Base-by-base conservation (phyloP, 2,888 invertebrate genomes). In the Drosophila dives region DNA sequence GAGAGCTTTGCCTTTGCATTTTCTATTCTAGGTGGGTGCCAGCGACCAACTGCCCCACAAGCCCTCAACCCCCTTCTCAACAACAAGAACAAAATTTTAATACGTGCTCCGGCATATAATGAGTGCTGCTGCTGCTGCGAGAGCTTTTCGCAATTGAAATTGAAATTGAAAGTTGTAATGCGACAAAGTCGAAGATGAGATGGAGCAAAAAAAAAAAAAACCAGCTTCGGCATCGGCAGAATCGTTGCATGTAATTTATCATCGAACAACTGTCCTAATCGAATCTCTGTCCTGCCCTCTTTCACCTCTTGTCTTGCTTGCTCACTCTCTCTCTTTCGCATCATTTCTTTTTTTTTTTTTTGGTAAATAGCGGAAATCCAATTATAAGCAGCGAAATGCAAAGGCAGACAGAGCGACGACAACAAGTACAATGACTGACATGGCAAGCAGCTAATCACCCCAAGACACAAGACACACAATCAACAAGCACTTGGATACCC, bases 161-260 rank as follows among this genome's bases (percentile, higher is more conserved):
- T 80, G 85, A 85, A 85, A 89, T 80, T 80, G 85, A 85, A 85
- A 89, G 85, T 85, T 89, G 75, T 86, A 87, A 81, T 72, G 70
- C 58, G 73, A 67, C 56, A 38, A 54, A 36, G 23, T n/a, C 72
- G 54, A 50, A 38, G 45, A 33, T 26, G 49, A 23, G 23, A 45
- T 23, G 45, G 23, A 12, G 23, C 40, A 42, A n/a, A 17, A 32
- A 38, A 36, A 34, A 38, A 23, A 36, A 54, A 48, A n/a, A n/a
- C n/a, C 56, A 36, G 42, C 51, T 42, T 17, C 54, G 26, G 23
- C 60, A 26, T 32, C 59, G 49, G 32, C 73, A 42, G 53, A 34
- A 53, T 64, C 55, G 4, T 75, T 79, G 63, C 61, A 64, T 49
- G 66, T 63, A 51, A 77, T 77, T 80, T 59, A 75, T 77, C 76